A percentile compares a stretch with the other conserved stretches of the same genome.
Evolutionary conservation across 2,797 vertebrate genomes (phyloP).

Genomic region (Sebastes reedi): DNA sequence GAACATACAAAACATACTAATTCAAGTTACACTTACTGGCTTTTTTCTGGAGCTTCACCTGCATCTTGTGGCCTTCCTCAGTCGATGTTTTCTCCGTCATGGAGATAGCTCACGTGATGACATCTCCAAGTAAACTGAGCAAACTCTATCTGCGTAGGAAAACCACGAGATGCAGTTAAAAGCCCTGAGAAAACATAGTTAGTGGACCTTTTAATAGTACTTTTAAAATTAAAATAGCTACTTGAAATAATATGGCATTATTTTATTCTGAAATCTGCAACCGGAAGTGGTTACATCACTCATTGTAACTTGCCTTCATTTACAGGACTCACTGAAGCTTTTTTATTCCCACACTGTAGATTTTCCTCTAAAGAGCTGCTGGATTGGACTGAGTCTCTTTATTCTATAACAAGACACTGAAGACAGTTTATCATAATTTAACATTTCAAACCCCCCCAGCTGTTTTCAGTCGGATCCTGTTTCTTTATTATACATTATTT

Average conservation of each 20-base stretch:
- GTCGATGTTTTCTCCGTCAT: neutral
- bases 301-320: neutral
- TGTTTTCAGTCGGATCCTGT: constrained; percentile 13
- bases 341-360: constrained; percentile 56
- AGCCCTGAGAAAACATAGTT: fast-evolving
- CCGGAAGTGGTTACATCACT: neutral
- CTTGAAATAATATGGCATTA: fast-evolving
- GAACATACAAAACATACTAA: too few species aligned
- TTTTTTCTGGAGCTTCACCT: neutral
- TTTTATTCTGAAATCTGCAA: constrained; percentile 17
- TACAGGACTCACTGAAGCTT: constrained; percentile 1
- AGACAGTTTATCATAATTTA: neutral
- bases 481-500: neutral
- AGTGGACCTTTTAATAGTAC: neutral
- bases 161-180: fast-evolving
- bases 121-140: neutral
- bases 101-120: too few species aligned
- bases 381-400: constrained; percentile 7
- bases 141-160: neutral
- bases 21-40: neutral
- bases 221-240: neutral
- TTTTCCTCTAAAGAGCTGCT: constrained; percentile 45
- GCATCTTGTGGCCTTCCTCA: neutral
- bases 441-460: neutral
- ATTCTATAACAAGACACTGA: neutral